A percentile compares a stretch with the other conserved stretches of the same genome.
phyloP scores from a whole-genome alignment of 2,113 vertebrate species.

The Cercocebus atys region DNA sequence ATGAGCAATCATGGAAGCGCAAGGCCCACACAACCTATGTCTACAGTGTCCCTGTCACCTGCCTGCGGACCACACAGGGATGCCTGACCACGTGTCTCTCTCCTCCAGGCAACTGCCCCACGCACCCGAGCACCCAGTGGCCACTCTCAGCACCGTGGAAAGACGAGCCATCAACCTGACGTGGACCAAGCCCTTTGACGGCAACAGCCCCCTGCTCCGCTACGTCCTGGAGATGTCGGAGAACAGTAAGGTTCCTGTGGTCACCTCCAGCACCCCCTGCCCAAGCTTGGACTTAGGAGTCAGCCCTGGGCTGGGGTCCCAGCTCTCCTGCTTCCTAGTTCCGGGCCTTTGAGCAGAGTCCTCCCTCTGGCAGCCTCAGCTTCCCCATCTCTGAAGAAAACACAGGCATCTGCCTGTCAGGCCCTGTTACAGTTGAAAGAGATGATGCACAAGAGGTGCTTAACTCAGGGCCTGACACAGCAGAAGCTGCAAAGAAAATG shows the following conservation, averaged over 20 bases:
- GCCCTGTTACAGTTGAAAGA: accelerated
- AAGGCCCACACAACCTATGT: neutral
- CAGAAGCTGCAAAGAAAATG: accelerated
- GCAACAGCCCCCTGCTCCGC: slow-evolving; percentile 95
- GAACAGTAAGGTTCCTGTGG: slow-evolving; percentile 90
- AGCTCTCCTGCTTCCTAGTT: accelerated
- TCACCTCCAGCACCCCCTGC: neutral
- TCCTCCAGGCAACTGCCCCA: slow-evolving; percentile 93
- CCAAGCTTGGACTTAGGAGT: neutral
- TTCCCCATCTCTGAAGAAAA: accelerated
- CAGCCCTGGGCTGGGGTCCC: accelerated
- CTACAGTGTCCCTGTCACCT: accelerated
- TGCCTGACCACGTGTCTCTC: neutral
- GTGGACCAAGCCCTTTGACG: slow-evolving; percentile 96
- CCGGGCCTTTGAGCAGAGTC: neutral
- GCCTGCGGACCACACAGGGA: accelerated
- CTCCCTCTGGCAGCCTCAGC: neutral
- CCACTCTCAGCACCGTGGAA: slow-evolving; percentile 88
- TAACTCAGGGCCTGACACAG: accelerated
- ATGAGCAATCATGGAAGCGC: accelerated
- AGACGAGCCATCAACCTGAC: slow-evolving; percentile 95
- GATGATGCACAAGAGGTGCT: accelerated
- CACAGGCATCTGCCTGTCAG: accelerated
- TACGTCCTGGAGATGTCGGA: slow-evolving; percentile 97
- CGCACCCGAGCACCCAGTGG: slow-evolving; percentile 91